phyloP scores from a whole-genome alignment of 1,140 invertebrate species.

The Zeugodacus cucurbitae region DNA sequence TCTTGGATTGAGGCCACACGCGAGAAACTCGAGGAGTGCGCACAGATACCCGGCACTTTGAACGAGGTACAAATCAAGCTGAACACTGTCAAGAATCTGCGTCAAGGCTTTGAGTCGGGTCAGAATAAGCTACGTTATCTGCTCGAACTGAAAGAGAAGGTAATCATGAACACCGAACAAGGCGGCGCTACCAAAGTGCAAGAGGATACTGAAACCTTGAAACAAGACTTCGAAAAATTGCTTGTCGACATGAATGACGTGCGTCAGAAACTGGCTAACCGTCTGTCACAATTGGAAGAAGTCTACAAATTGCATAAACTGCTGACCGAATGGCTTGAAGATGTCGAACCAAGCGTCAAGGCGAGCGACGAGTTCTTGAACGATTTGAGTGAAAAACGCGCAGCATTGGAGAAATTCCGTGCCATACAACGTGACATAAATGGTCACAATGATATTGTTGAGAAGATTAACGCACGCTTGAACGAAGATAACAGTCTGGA shows the following conservation, averaged over 20 bases:
- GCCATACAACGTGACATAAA: constrained; percentile 81
- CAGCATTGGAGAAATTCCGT: constrained; percentile 84
- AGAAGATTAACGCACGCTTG: constrained; percentile 76
- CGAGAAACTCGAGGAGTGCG: constrained; percentile 83
- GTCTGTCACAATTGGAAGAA: constrained; percentile 84
- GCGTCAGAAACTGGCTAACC: constrained; percentile 76
- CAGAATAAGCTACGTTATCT: constrained; percentile 91
- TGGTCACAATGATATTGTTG: constrained; percentile 79
- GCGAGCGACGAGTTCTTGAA: constrained; percentile 78
- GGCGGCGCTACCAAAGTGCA: constrained; percentile 86
- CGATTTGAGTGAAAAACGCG: constrained; percentile 90
- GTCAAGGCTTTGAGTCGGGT: constrained; percentile 88
- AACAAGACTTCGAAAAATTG: constrained; percentile 88
- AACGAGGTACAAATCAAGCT: constrained; percentile 86
- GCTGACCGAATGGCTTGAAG: constrained; percentile 85
- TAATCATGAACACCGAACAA: constrained; percentile 91
- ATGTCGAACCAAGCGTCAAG: constrained; percentile 84
- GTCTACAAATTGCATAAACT: constrained; percentile 82
- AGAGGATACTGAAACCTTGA: constrained; percentile 88
- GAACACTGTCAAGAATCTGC: constrained; percentile 83
- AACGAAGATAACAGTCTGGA: constrained; percentile 75
- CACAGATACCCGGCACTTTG: constrained; percentile 79
- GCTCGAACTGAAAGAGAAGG: constrained; percentile 90
- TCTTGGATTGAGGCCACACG: constrained; percentile 90
- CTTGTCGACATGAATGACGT: constrained; percentile 83